Percentiles rank a stretch among this genome's conserved stretches.
Conservation (phyloP, 2,888 invertebrate genomes). For the Gnatocerus cornutus region DNA sequence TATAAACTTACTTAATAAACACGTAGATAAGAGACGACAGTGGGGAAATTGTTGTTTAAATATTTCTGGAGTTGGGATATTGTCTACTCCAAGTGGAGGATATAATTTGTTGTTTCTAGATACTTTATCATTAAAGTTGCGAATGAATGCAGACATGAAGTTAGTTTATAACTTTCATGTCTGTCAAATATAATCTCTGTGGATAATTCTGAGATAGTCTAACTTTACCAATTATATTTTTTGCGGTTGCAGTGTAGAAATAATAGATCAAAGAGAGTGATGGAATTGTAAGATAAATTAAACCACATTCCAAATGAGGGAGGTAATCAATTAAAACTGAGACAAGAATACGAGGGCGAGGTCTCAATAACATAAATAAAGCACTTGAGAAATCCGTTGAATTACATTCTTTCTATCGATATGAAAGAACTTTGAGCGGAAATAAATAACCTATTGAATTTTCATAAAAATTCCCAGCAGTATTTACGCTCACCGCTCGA, state of each 20-base stretch:
- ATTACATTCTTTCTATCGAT: not conserved
- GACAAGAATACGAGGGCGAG: no score
- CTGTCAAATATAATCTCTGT: conserved; percentile 20
- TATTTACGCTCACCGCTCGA: not conserved
- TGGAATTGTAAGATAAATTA: no score
- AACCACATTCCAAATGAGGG: no score
- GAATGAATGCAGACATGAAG: conserved; percentile 10
- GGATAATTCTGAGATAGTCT: conserved; percentile 8
- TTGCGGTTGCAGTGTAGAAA: not conserved
- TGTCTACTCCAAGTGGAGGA: no score
- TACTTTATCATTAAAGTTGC: conserved; percentile 24
- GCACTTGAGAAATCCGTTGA: no score
- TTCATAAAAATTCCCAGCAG: conserved; percentile 22
- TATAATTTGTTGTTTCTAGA: not conserved
- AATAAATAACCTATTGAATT: conserved; percentile 10
- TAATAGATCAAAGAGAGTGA: no score
- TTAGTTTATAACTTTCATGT: conserved; percentile 23
- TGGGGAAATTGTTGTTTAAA: no score
- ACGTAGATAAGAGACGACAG: not conserved
- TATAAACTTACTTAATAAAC: conserved; percentile 11
- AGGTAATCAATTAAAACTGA: no score
- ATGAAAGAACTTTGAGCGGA: not conserved
- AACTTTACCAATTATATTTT: conserved; percentile 22
- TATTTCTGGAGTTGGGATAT: no score
- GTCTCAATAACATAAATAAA: no score